Evolutionary conservation across 2,797 vertebrate species (phyloP), one percentile per base, ranked within the genome.

Genomic region (Brachymystax lenok): DNA sequence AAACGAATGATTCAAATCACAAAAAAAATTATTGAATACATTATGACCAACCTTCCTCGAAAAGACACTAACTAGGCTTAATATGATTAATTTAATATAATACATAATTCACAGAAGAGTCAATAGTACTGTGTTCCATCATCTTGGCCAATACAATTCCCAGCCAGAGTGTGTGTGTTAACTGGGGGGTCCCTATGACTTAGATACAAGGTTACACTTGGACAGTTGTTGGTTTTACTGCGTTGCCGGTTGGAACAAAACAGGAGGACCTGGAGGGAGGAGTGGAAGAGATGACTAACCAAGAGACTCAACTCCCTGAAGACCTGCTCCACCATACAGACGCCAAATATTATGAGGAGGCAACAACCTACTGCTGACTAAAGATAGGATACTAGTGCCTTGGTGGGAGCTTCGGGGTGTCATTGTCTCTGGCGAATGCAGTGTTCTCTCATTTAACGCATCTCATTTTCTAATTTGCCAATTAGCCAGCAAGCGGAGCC

Each of bases 391-490:
- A 46, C 40, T 13, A 10, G 40, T 10, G 40, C 10, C 40, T 46
- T 46, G 40, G 40, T 46, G 10, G 40, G 40, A 3, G 10, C 40
- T 1, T 3, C 0, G 40, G 40, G 40, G 40, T 0, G 24, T 24
- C 10, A 46, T 46, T 46, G 40, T 46, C 40, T 46, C 40, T 46
- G 40, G 40, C 40, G 40, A 10, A 46, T 85, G 68, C 89, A 82
- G 86, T 69, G 74, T 90, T 86, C 91, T 93, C 91, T 92, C 87
- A 87, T 94, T 95, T 91, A 90, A 95, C 93, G 89, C 87, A 90
- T 94, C 95, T 94, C 95, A 93, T 94, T 97, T 96, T 97, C 96
- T 99, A 98, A 98, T 97, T 96, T 97, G 96, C 95, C 96, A 97
- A 96, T 98, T 98, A 98, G 94, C 91, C 92, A 91, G 92, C 91